phyloP scores from a whole-genome alignment of 2,888 invertebrate genomes.

The Caenorhabditis macrosperma region DNA sequence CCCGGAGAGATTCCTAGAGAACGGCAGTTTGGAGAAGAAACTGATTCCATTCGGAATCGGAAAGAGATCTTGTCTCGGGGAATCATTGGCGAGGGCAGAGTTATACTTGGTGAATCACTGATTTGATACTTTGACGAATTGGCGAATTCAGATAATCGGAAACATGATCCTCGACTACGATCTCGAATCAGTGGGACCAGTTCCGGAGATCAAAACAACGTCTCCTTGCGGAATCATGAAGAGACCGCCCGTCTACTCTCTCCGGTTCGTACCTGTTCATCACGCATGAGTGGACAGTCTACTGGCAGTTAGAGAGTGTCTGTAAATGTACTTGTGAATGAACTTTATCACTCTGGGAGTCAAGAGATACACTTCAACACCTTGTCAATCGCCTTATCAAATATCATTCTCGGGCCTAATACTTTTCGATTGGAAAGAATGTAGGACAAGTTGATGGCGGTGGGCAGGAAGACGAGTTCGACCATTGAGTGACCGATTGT shows the following conservation, averaged over 20 bases:
- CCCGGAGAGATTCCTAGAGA: slow-evolving; percentile 57
- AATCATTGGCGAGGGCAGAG: slow-evolving; percentile 66
- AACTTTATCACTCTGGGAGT: too few relatives aligned
- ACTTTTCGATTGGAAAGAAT: too few relatives aligned
- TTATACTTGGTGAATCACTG: slow-evolving; percentile 55
- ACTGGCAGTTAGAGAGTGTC: background rate
- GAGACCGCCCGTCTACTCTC: slow-evolving; percentile 50
- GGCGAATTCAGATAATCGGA: slow-evolving; percentile 58
- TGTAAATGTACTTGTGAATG: background rate
- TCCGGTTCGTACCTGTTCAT: slow-evolving; percentile 28
- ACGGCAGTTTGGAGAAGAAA: slow-evolving; percentile 45
- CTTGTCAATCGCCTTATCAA: too few relatives aligned
- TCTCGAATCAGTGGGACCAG: slow-evolving; percentile 33
- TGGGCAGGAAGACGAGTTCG: too few relatives aligned
- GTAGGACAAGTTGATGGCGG: too few relatives aligned
- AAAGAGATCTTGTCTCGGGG: slow-evolving; percentile 65
- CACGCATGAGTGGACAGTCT: background rate
- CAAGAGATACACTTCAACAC: too few relatives aligned
- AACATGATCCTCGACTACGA: slow-evolving; percentile 60
- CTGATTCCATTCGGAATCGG: slow-evolving; percentile 67
- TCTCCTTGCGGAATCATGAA: slow-evolving; percentile 45
- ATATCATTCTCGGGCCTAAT: too few relatives aligned
- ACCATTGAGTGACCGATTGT: too few relatives aligned
- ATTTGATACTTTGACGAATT: background rate
- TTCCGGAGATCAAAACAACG: slow-evolving; percentile 36